Evolutionary conservation across 2,797 vertebrate species (phyloP), one percentile per base, ranked within the genome.

Genomic region (Phaenicophaeus curvirostris): DNA sequence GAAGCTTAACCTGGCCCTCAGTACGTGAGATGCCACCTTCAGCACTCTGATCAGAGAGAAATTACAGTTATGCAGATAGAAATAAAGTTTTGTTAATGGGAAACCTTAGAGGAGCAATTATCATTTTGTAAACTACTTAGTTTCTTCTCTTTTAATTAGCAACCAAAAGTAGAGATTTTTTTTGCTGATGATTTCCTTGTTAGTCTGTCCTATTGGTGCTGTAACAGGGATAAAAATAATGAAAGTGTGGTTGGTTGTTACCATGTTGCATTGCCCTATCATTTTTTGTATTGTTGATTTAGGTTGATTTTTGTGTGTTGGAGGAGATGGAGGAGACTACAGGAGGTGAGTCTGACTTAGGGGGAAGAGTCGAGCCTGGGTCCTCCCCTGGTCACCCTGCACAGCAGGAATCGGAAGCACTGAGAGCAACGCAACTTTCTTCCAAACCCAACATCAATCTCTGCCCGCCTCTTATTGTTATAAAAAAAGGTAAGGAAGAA

Each of bases 401-500:
- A 39, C 84, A 62, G 15, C 59, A 71, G 61, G 65, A 85, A 25
- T 39, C 37, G 8, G 81, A 89, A 16, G 75, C 3, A 48, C 53
- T 24, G 23, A 68, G 54, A 68, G 11, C 15, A 68, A 8, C 2
- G 1, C 76, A 83, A 0, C 69, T 72, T 75, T 58, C 79, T 77
- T 63, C 82, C 50, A 81, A 93, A 66, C 28, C 69, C 5, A 5
- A 11, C 59, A 27, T 27, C 35, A 85, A 51, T 37, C 95, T 96
- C 48, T 57, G 6, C 57, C 94, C 95, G 7, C 96, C 96, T 67
- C 94, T 96, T 5, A 33, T 96, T 91, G 8, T 39, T 84, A 78
- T 95, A 9, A 94, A 59, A 50, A 96, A 93, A 93, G 94, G 95
- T 96, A 95, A 83, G 92, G n/a, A 37, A 63, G 46, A 67, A 81